Conservation (phyloP, 2,888 invertebrate genomes). For the Smittia sp. region DNA sequence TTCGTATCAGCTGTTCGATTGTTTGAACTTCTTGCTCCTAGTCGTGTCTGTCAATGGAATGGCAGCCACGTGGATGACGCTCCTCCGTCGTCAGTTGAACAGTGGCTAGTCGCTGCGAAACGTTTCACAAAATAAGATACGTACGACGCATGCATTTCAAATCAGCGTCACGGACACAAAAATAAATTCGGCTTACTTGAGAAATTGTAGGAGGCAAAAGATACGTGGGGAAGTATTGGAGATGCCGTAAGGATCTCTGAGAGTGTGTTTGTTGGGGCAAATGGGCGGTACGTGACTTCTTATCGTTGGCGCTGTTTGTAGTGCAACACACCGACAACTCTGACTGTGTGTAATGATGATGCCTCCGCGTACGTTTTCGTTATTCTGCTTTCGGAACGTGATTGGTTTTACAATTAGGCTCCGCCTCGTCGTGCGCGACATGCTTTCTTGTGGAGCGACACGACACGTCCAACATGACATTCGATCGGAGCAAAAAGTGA, state of each 20-base stretch:
- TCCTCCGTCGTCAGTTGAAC: not conserved
- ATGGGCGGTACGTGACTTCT: constrained; percentile 41
- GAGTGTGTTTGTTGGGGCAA: constrained; percentile 13
- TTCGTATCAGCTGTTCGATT: not conserved
- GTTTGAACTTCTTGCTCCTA: not conserved
- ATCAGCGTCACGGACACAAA: constrained; percentile 37
- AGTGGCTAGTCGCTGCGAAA: constrained; percentile 33
- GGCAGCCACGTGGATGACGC: no score
- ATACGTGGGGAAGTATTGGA: not conserved
- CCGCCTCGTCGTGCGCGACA: constrained; percentile 43
- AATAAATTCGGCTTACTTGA: not conserved
- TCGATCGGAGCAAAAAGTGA: not conserved
- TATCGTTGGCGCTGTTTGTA: constrained; percentile 21
- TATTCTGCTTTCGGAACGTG: constrained; percentile 42
- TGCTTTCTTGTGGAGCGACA: constrained; percentile 23
- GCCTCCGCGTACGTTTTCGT: constrained; percentile 42
- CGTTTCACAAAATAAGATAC: constrained; percentile 13
- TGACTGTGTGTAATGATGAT: constrained; percentile 14
- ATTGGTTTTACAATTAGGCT: constrained; percentile 45
- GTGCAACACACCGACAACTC: constrained; percentile 6
- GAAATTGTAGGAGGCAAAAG: not conserved
- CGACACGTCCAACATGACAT: constrained; percentile 26
- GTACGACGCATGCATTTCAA: constrained; percentile 36
- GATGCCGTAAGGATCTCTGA: not conserved
- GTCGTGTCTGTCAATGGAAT: not conserved